Conservation (phyloP, 2,113 vertebrate genomes). For the Rallus limicola region DNA sequence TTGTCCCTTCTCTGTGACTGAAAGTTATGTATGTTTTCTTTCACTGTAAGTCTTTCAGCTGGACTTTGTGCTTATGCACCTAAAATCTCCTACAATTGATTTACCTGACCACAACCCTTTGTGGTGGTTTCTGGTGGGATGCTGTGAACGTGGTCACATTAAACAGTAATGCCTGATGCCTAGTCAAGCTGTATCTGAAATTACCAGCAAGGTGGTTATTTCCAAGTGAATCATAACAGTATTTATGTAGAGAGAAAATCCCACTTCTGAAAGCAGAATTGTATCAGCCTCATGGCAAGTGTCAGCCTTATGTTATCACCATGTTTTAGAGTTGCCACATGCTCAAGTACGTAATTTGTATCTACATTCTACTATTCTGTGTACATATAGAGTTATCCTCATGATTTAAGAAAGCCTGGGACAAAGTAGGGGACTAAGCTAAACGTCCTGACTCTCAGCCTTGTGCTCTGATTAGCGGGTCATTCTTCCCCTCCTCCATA, state of each 20-base stretch:
- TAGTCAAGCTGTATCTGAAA: neutral
- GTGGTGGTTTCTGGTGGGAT: neutral
- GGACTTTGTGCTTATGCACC: neutral
- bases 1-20: neutral
- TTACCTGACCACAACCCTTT: neutral
- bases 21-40: neutral
- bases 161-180: neutral
- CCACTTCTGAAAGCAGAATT: neutral
- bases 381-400: neutral
- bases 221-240: neutral
- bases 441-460: neutral
- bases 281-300: neutral
- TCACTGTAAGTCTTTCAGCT: neutral
- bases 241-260: neutral
- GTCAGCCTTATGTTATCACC: neutral
- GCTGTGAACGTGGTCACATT: neutral
- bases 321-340: rapidly evolving
- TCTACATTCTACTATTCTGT: neutral
- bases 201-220: neutral
- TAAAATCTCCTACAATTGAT: neutral
- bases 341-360: neutral
- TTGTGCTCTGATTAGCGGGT: neutral
- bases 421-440: neutral
- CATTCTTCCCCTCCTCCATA: neutral
- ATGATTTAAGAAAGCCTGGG: neutral